Conservation (phyloP, 2,888 invertebrate genomes). For the Lithophane ornitopus region DNA sequence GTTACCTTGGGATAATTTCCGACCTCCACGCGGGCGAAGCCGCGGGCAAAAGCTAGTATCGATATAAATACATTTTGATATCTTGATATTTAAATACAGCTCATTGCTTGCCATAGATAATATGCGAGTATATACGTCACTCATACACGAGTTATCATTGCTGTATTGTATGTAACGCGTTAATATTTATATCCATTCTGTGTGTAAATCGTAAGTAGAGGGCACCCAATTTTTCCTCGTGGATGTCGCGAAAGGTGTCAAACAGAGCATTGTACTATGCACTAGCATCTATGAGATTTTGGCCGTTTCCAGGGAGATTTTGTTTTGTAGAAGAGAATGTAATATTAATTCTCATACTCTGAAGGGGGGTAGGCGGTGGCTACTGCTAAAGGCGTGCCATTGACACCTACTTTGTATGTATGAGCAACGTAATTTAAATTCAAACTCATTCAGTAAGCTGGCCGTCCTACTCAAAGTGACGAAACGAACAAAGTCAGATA, state of each 20-base stretch:
- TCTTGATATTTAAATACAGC: constrained; percentile 24
- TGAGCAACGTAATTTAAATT: constrained; percentile 59
- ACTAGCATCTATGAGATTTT: neutral
- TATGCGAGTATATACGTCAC: constrained; percentile 16
- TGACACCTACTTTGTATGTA: constrained; percentile 52
- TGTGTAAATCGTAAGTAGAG: neutral
- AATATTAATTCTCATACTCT: constrained; percentile 22
- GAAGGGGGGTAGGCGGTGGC: constrained; percentile 42
- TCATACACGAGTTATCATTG: constrained; percentile 7
- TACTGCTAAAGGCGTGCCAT: constrained; percentile 46
- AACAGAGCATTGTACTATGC: neutral
- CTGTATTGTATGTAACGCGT: constrained; percentile 1
- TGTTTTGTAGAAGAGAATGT: neutral
- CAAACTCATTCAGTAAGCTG: constrained; percentile 62
- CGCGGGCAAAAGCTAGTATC: neutral
- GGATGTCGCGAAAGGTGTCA: neutral
- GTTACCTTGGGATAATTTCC: too few species aligned
- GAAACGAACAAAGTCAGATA: constrained; percentile 49
- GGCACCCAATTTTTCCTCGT: neutral
- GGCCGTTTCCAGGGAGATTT: neutral
- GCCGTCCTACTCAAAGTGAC: constrained; percentile 55
- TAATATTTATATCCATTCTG: constrained; percentile 1
- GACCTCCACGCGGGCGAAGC: too few species aligned
- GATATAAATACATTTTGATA: constrained; percentile 28
- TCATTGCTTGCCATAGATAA: constrained; percentile 29